Base-by-base conservation (phyloP, 2,113 vertebrate species). In the Emydura subglobosa region DNA sequence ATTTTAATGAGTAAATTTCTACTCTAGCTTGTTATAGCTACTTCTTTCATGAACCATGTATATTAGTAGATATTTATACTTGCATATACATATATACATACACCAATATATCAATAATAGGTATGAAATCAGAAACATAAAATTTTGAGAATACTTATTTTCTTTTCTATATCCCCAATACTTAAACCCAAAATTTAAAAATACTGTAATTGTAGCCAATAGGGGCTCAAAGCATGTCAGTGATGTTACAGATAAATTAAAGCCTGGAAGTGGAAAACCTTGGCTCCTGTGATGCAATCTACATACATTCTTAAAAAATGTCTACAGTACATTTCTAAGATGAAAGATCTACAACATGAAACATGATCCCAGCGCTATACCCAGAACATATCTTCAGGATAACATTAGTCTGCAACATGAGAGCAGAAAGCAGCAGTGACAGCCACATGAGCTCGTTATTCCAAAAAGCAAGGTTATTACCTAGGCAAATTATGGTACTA, bases 391-490 rank as follows among this genome's bases (percentile, higher is more conserved):
- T 87, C 84, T 79, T 24, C 9, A 83, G 92, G 90, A 87, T 31
- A 83, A 84, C 39, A 19, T 39, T n/a, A 29, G 94, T 31, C 29
- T 44, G 93, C 3, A 68, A 82, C 55, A 96, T 65, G 93, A 97
- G 96, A 96, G 96, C 91, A 91, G 85, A 84, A 95, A 96, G 98
- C 98, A 95, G 97, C 87, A 93, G 88, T 94, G 95, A 95, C 97
- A 96, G 96, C 95, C 96, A 96, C 17, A 92, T 72, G 93, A 96
- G 90, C 96, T 92, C 85, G 22, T 31, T 54, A 84, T 92, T 98
- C 98, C 98, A 97, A 95, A 97, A 97, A 98, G 96, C 97, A 98
- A 97, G 93, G 94, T 72, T 86, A 55, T 7, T 10, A 76, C 86
- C 93, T 50, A 82, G 83, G 78, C 34, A 85, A 95, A 39, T 51